These are phyloP conservation scores for Lamprotornis superbus DNA, from an alignment of 2,113 vertebrate genomes.

Conservation along the genomic window DNA sequence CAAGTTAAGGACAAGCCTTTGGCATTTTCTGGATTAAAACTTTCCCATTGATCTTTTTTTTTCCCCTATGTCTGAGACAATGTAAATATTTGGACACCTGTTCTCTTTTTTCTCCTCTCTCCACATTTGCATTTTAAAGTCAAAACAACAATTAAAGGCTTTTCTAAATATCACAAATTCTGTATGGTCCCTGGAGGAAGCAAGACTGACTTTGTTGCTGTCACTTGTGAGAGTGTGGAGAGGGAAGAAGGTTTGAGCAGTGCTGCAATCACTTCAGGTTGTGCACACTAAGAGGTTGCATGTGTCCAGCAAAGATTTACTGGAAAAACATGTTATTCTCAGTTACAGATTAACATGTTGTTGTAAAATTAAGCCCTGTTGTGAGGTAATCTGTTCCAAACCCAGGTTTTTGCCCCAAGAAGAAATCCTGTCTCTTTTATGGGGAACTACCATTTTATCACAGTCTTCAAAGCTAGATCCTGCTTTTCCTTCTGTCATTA, in stretches of 20 bases:
- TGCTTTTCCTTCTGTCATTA: neutral
- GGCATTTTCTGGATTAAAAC: neutral
- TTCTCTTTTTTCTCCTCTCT: neutral
- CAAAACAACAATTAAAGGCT: constrained; percentile 38
- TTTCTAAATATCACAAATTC: neutral
- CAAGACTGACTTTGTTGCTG: neutral
- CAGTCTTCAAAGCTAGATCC: neutral
- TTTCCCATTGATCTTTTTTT: constrained; percentile 42
- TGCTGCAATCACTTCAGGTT: neutral
- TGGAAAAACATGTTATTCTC: neutral
- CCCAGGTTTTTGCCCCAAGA: neutral
- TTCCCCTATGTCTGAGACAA: neutral
- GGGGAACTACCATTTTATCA: neutral
- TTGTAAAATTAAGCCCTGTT: constrained; percentile 48
- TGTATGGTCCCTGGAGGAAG: neutral
- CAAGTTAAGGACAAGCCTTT: neutral
- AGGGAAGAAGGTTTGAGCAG: neutral
- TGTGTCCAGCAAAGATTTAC: constrained; percentile 14
- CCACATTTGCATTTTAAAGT: neutral
- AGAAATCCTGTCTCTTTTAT: neutral
- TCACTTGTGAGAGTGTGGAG: neutral
- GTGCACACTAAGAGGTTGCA: neutral
- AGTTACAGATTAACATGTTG: constrained; percentile 44
- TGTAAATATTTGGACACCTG: constrained; percentile 62
- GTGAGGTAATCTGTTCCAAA: constrained; percentile 13